Evolutionary conservation across 2,113 vertebrate genomes (phyloP), one percentile per base, ranked within the genome.

Genomic region (Haplotaxodon microlepis): DNA sequence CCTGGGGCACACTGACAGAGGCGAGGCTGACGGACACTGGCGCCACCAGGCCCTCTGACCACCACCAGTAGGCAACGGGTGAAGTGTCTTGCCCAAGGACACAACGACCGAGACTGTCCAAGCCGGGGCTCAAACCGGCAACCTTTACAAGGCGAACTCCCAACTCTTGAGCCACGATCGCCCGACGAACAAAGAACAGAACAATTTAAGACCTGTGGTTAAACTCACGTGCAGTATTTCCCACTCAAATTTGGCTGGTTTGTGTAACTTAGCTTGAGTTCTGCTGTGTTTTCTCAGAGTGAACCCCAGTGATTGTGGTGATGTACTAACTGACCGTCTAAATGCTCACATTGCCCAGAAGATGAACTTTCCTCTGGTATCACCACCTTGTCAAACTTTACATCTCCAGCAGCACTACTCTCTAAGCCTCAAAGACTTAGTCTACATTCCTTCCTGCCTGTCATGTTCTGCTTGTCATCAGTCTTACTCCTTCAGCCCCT

Each of bases 391-490:
- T 73, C 16, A 61, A 61, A 61, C 57, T 17, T 61, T 61, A 61
- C 57, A 36, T 17, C 50, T 17, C 12, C 24, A 76, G 14, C 14
- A 76, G 40, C 24, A 17, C 24, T 0, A 19, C 24, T 47, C 71
- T 17, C 69, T 7, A 83, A 27, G 2, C 51, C 66, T 84, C 66
- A 5, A 5, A 82, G 24, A 40, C 78, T 81, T 50, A 3, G 17
- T 61, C 7, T 19, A 10, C 51, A 36, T 61, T 57, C 83, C 34
- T 84, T 61, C 56, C 79, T 61, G 81, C 84, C 86, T 14, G 84
- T 89, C 88, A 90, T 73, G n/a, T 7, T 86, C 57, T 83, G 66
- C 69, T 63, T 47, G 59, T 91, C 92, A 87, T 93, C 88, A 51
- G 56, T 87, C 45, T 85, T 71, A 78, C 91, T 90, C 93, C 56